Evolutionary conservation across 2,888 invertebrate genomes (phyloP).

Genomic region (Phanerotoma sp.): DNA sequence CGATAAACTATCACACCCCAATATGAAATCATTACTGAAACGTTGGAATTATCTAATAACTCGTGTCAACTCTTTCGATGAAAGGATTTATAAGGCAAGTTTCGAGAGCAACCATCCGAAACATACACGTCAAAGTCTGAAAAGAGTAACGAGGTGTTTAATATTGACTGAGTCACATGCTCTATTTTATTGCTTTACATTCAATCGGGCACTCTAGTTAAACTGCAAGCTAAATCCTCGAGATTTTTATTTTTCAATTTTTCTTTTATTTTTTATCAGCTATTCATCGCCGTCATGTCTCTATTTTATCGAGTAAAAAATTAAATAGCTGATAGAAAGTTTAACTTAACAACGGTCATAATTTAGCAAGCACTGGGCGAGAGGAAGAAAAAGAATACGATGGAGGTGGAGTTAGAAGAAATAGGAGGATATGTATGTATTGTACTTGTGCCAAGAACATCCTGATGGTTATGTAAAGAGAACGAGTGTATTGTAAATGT

Average conservation of each 20-base stretch:
- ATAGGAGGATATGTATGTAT: slow-evolving; percentile 5
- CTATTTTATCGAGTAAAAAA: not conserved
- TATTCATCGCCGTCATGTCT: not conserved
- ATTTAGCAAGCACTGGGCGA: too few species aligned
- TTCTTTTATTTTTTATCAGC: too few species aligned
- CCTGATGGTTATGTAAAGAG: slow-evolving; percentile 22
- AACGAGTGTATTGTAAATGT: slow-evolving; percentile 1
- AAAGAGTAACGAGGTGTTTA: slow-evolving; percentile 23
- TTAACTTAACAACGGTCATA: slow-evolving; percentile 3
- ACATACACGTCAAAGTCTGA: slow-evolving; percentile 1
- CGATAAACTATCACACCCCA: not conserved
- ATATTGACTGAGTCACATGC: slow-evolving; percentile 22
- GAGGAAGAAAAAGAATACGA: too few species aligned
- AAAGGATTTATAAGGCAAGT: slow-evolving; percentile 9
- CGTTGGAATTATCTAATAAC: slow-evolving; percentile 29
- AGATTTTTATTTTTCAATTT: too few species aligned
- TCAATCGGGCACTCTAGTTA: too few species aligned
- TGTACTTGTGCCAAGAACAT: slow-evolving; percentile 19
- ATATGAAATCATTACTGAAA: slow-evolving; percentile 23
- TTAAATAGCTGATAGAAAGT: not conserved
- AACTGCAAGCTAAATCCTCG: too few species aligned
- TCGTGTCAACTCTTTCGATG: slow-evolving; percentile 23
- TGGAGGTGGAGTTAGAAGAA: too few species aligned
- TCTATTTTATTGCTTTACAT: too few species aligned
- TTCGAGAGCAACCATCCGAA: slow-evolving; percentile 19